Percentiles rank a stretch among this genome's conserved stretches.
Evolutionary conservation across 2,113 vertebrate species (phyloP).

Genomic region (Saiga tatarica): DNA sequence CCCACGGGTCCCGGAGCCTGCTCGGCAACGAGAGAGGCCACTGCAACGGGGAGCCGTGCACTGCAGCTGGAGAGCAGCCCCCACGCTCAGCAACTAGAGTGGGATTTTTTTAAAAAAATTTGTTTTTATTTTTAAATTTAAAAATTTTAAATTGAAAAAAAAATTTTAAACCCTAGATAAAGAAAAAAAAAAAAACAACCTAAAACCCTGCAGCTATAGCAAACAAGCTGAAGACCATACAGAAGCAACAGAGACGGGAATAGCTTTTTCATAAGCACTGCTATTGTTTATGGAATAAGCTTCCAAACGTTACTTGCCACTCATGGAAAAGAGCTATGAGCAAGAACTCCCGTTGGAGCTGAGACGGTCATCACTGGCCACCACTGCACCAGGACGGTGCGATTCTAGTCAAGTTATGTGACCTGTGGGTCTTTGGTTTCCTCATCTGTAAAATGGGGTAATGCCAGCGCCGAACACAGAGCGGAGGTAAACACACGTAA

Average conservation of each 20-base stretch:
- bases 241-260: not conserved
- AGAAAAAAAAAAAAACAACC: not conserved
- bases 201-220: not conserved
- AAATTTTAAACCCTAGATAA: not conserved
- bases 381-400: not conserved
- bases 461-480: not conserved
- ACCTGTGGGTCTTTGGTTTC: not conserved
- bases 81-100: not conserved
- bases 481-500: not conserved
- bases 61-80: not conserved
- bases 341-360: too few species aligned
- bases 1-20: rapidly evolving
- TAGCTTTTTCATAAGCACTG: not conserved
- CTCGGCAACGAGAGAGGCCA: not conserved
- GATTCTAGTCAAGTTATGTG: not conserved
- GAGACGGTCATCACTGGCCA: not conserved
- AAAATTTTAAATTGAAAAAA: not conserved
- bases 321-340: not conserved
- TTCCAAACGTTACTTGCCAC: not conserved
- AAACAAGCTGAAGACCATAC: not conserved
- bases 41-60: rapidly evolving
- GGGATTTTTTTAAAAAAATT: not conserved
- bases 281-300: not conserved
- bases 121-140: not conserved
- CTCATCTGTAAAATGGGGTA: not conserved